Base-by-base conservation (phyloP, 2,113 vertebrate species). In the Baryphthengus martii region DNA sequence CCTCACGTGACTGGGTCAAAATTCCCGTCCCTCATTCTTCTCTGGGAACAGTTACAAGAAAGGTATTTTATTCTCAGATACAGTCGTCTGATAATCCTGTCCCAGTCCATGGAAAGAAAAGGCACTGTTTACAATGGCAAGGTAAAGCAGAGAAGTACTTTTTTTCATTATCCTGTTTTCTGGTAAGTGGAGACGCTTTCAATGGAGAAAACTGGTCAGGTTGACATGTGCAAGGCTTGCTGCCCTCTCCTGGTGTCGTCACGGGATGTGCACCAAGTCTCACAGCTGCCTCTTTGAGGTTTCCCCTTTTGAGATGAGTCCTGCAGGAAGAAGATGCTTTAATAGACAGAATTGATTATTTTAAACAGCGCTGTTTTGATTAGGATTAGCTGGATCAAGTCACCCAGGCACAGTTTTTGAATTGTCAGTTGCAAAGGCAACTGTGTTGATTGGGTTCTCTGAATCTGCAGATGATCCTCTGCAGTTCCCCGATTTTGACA, bases 241-340 rank as follows among this genome's bases (percentile, higher is more conserved):
- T 93, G 95, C 95, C 93, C 95, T 96, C 96, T 97, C 50, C 66
- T 81, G 97, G 92, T 56, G 50, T 55, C 59, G 45, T 37, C 62
- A 9, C 18, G 2, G 5, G 37, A 49, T 17, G 3, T 1, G 19
- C 18, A 11, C 2, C 28, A 21, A 12, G 55, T 70, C 53, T 52
- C 65, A 24, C 40, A 35, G 62, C 85, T 95, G 66, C 75, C 26
- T 45, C 33, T 47, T 11, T 24, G 11, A 37, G 28, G 17, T 42
- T 78, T 79, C 39, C n/a, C 1, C 15, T 89, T 85, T 58, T 66
- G 39, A 78, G 40, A 28, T 39, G 55, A 37, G 11, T 94, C 91
- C 96, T 97, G 87, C 45, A 95, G 47, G 45, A 94, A 61, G 13
- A 92, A 85, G 74, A 15, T 75, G 50, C 24, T 85, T 96, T 90